Percentiles rank a stretch among this genome's conserved stretches.
These are phyloP conservation scores for Abrostola tripartita DNA, from an alignment of 2,888 invertebrate species.

Conservation along the genomic window DNA sequence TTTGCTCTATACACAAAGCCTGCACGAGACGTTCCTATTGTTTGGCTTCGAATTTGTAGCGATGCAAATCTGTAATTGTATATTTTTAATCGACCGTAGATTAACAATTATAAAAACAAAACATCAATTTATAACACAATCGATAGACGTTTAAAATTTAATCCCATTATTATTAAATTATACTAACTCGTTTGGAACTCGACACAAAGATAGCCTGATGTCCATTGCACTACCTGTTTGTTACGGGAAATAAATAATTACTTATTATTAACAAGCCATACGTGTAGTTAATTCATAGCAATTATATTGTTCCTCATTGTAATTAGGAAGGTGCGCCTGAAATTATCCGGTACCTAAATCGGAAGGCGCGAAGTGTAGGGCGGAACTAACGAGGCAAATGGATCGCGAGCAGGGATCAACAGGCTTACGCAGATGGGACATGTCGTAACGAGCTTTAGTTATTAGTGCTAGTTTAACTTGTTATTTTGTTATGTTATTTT, in stretches of 20 bases:
- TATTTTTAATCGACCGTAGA: too few relatives aligned
- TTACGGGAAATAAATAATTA: conserved; percentile 21
- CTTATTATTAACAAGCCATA: conserved; percentile 5
- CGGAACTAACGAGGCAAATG: conserved; percentile 55
- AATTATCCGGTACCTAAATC: conserved; percentile 41
- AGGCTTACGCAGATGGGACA: conserved; percentile 53
- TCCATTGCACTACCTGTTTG: background rate
- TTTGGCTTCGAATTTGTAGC: too few relatives aligned
- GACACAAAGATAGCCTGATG: background rate
- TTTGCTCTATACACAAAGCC: too few relatives aligned
- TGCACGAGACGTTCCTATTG: too few relatives aligned
- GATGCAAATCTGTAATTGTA: too few relatives aligned
- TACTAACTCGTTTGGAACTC: background rate
- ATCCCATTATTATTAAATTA: too few relatives aligned
- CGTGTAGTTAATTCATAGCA: conserved; percentile 15
- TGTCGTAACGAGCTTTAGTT: conserved; percentile 48
- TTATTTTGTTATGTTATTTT: conserved; percentile 34
- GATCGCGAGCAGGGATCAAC: conserved; percentile 49
- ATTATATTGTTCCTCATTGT: conserved; percentile 25
- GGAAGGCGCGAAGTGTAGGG: conserved; percentile 39
- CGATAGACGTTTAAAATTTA: too few relatives aligned
- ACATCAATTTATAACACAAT: too few relatives aligned
- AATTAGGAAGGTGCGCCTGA: conserved; percentile 10
- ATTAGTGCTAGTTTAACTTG: conserved; percentile 42
- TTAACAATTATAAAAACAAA: too few relatives aligned